phyloP scores from a whole-genome alignment of 2,113 vertebrate species.

The Phasianus colchicus region DNA sequence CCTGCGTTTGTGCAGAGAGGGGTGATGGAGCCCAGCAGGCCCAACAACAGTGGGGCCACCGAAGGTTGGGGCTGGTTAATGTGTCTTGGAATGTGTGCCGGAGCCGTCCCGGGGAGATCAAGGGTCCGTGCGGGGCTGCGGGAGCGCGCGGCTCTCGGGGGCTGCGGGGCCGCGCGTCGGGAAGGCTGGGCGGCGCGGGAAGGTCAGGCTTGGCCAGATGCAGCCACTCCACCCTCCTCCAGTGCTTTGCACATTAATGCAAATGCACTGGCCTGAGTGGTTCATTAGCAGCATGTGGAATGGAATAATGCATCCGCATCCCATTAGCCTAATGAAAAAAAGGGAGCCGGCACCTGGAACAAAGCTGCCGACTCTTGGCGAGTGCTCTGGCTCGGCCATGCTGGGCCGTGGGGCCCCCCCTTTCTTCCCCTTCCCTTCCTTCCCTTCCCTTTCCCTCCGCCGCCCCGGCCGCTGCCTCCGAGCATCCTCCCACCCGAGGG shows the following conservation, averaged over 20 bases:
- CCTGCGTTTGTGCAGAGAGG: fast-evolving
- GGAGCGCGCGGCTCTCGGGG: neutral
- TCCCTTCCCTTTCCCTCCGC: neutral
- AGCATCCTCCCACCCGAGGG: neutral
- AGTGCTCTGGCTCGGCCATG: constrained; percentile 44
- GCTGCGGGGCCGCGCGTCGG: neutral
- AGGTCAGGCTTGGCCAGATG: constrained; percentile 61
- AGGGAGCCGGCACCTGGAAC: constrained; percentile 76
- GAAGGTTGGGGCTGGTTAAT: constrained; percentile 12
- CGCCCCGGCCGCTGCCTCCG: neutral
- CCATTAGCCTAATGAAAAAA: constrained; percentile 79
- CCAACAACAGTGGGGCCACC: neutral
- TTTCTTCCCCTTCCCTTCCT: neutral
- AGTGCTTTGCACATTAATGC: constrained; percentile 75
- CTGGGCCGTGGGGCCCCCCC: neutral
- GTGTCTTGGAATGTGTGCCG: constrained; percentile 45
- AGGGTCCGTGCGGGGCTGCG: neutral
- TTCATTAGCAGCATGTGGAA: constrained; percentile 77
- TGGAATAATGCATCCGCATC: constrained; percentile 78
- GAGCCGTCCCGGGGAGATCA: constrained; percentile 33
- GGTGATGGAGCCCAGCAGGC: neutral
- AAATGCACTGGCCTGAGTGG: constrained; percentile 76
- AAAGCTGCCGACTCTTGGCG: constrained; percentile 74
- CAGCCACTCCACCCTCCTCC: constrained; percentile 67
- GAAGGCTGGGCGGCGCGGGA: neutral